A percentile compares a stretch with the other conserved stretches of the same genome.
phyloP scores from a whole-genome alignment of 2,113 vertebrate species.

The Halichoeres trimaculatus region DNA sequence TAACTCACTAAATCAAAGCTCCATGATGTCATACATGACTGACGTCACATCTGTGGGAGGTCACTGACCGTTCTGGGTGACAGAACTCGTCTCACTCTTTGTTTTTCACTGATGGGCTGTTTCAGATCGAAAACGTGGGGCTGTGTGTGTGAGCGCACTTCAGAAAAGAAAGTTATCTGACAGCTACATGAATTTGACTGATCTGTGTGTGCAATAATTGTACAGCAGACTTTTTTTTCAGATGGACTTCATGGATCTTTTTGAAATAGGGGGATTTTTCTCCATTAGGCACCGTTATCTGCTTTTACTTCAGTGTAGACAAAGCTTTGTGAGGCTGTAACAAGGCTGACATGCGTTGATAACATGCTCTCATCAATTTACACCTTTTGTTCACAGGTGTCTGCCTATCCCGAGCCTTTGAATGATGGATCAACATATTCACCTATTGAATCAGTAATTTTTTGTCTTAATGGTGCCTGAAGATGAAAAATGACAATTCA shows the following conservation, averaged over 20 bases:
- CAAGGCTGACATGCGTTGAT: background rate
- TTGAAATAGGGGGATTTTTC: constrained; percentile 27
- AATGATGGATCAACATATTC: background rate
- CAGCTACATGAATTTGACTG: background rate
- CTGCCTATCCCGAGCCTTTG: background rate
- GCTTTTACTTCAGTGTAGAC: background rate
- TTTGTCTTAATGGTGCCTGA: constrained; percentile 10
- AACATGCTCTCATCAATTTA: background rate
- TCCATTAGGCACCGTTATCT: constrained; percentile 22
- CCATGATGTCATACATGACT: background rate
- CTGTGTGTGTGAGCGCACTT: background rate
- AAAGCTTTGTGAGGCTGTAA: background rate
- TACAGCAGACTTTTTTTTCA: background rate
- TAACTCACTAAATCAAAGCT: background rate
- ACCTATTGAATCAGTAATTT: background rate
- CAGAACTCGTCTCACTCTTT: constrained; percentile 51
- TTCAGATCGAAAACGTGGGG: background rate
- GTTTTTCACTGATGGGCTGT: background rate
- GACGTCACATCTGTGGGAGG: constrained; percentile 5
- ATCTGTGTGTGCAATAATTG: background rate
- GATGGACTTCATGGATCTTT: background rate
- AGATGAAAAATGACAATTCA: constrained; percentile 37
- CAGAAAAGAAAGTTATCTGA: background rate
- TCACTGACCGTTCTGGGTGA: constrained; percentile 53
- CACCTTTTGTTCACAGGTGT: background rate